Evolutionary conservation across 1,140 invertebrate species (phyloP).

Genomic region (Aphis gossypii): DNA sequence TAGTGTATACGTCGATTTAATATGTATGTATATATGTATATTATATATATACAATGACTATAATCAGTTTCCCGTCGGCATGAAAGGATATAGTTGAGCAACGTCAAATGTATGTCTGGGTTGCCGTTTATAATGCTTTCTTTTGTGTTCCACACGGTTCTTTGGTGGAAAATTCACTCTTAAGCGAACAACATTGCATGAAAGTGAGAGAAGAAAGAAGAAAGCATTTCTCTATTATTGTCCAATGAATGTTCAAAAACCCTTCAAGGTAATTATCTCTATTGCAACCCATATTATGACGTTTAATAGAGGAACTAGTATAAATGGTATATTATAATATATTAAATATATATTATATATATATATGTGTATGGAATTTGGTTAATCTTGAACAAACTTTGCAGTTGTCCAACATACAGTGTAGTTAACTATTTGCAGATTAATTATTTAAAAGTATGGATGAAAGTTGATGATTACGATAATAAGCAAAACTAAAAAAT

Average conservation of each 20-base stretch:
- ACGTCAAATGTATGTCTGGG: conserved; percentile 13
- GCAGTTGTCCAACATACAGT: background rate
- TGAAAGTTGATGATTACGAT: background rate
- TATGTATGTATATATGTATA: background rate
- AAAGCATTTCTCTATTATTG: conserved; percentile 11
- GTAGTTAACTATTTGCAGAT: background rate
- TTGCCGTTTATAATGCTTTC: conserved; percentile 18
- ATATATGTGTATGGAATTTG: background rate
- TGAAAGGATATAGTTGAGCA: background rate
- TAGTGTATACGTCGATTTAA: background rate
- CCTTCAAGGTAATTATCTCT: background rate
- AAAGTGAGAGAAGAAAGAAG: conserved; percentile 15
- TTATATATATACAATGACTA: background rate
- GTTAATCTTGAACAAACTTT: background rate
- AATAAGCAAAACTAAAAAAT: no score
- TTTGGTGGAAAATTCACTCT: conserved; percentile 25
- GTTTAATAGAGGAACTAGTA: background rate
- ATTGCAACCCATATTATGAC: background rate
- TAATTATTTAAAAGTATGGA: background rate
- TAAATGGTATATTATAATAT: background rate
- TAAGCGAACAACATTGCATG: background rate
- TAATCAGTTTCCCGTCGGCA: conserved; percentile 41
- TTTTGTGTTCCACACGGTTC: background rate
- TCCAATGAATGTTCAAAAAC: conserved; percentile 32
- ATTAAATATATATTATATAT: background rate